These are phyloP conservation scores for Craterocephalus amniculus DNA, from an alignment of 2,797 vertebrate species.

Conservation along the genomic window DNA sequence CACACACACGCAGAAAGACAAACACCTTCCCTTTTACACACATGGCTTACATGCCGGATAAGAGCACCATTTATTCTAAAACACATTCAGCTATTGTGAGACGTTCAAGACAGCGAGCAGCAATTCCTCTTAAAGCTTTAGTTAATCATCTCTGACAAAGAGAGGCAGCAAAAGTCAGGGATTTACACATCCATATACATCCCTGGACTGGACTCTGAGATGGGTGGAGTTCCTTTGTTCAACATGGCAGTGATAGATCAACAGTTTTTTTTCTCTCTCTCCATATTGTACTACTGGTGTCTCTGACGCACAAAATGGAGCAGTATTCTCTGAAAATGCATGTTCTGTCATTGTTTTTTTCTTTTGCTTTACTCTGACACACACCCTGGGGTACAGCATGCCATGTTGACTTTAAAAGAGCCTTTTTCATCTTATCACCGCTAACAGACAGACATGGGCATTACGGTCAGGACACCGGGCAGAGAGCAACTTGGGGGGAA, in stretches of 20 bases:
- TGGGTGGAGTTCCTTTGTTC: conserved; percentile 73
- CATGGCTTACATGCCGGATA: conserved; percentile 69
- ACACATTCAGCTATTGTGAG: conserved; percentile 78
- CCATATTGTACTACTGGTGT: conserved; percentile 23
- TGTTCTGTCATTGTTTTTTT: conserved; percentile 59
- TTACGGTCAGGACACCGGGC: conserved; percentile 41
- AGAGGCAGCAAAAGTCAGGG: conserved; percentile 58
- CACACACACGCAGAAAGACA: conserved; percentile 36
- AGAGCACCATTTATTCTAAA: conserved; percentile 76
- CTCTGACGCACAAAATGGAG: conserved; percentile 46
- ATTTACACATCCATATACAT: conserved; percentile 75
- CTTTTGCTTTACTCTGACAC: conserved; percentile 34
- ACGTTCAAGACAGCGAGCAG: conserved; percentile 70
- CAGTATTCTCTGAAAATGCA: conserved; percentile 59
- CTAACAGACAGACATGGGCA: conserved; percentile 58
- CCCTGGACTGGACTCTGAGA: conserved; percentile 54
- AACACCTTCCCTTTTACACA: conserved; percentile 48
- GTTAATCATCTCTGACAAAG: conserved; percentile 79
- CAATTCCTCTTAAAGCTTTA: conserved; percentile 71
- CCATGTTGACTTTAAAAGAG: conserved; percentile 63
- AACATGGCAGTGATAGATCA: conserved; percentile 71
- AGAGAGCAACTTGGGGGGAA: conserved; percentile 15
- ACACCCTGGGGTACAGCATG: conserved; percentile 40
- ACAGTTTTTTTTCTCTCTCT: conserved; percentile 49
- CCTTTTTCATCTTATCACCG: conserved; percentile 71